phyloP scores from a whole-genome alignment of 2,888 invertebrate genomes.

The Tinea trinotella region DNA sequence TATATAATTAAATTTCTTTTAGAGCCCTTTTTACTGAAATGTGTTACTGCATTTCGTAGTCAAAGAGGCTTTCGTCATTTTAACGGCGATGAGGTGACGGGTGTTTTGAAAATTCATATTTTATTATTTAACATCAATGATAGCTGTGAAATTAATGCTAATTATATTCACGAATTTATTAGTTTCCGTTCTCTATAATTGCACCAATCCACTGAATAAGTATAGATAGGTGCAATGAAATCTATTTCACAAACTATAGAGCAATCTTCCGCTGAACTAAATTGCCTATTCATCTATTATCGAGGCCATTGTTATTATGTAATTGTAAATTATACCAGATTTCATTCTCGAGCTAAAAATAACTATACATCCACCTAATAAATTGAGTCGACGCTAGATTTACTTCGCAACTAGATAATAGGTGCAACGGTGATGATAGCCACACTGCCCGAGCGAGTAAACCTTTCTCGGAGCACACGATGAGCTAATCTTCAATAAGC shows the following conservation, averaged over 20 bases:
- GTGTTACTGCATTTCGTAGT: constrained; percentile 27
- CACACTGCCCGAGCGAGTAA: constrained; percentile 4
- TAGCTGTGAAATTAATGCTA: constrained; percentile 31
- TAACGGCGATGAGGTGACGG: constrained; percentile 42
- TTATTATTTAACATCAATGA: constrained; percentile 23
- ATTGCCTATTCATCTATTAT: not conserved
- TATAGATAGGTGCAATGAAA: not conserved
- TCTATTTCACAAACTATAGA: not conserved
- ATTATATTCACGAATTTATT: constrained; percentile 18
- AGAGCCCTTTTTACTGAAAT: constrained; percentile 33
- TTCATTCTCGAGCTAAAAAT: constrained; percentile 1
- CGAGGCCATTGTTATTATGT: not conserved
- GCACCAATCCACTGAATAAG: not conserved
- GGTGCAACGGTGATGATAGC: constrained; percentile 9
- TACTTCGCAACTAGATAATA: constrained; percentile 15
- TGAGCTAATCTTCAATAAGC: constrained; percentile 53
- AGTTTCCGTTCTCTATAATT: not conserved
- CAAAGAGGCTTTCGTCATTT: constrained; percentile 40
- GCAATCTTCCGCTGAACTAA: not conserved
- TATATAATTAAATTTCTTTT: constrained; percentile 44
- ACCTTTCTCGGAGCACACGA: constrained; percentile 22
- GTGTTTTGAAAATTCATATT: constrained; percentile 28
- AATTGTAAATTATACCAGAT: constrained; percentile 9
- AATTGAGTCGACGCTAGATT: constrained; percentile 2
- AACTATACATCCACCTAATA: not conserved